Base-by-base conservation (phyloP, 1,140 invertebrate genomes). In the Cydia fagiglandana region DNA sequence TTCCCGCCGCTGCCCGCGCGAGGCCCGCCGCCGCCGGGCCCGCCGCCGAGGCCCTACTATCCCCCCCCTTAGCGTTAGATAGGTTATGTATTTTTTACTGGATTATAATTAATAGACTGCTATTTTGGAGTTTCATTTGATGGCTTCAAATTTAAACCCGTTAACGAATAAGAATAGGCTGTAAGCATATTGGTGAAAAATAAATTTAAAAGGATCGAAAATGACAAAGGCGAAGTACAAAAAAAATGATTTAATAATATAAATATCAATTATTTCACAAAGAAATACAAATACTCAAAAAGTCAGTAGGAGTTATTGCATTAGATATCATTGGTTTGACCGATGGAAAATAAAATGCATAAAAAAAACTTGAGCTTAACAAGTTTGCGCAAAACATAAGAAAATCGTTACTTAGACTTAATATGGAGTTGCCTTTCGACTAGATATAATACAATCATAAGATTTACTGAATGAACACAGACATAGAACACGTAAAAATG, bases 41-140 rank as follows among this genome's bases (percentile, higher is more conserved):
- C 84, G 0, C 89, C 89, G 2, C 87, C 87, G n/a, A 83, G 93
- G 73, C 91, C 93, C 0, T 94, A 93, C 75, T 94, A 91, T 78
- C 93, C 91, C 61, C 93, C 93, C 7, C 91, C 93, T 68, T 91
- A 90, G 81, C 89, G 80, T 79, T 75, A 83, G 66, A 53, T 88
- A 86, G 81, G 80, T 75, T 87, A 86, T 79, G 79, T 87, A 82
- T 90, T 90, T 91, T 91, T 87, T 86, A 89, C 86, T 78, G 78
- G 85, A 89, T 89, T 88, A 88, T 84, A 89, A 81, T 81, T 82
- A 47, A 86, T 84, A 86, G 84, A 83, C 81, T 85, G 73, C 68
- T 78, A 61, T 70, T 74, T 77, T 73, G 80, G 77, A 83, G 84
- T 87, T 73, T 80, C 45, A 81, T 86, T 85, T 80, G 28, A 15